Evolutionary conservation across 2,888 invertebrate species (phyloP).

Genomic region (Tenthredo scrophulariae): DNA sequence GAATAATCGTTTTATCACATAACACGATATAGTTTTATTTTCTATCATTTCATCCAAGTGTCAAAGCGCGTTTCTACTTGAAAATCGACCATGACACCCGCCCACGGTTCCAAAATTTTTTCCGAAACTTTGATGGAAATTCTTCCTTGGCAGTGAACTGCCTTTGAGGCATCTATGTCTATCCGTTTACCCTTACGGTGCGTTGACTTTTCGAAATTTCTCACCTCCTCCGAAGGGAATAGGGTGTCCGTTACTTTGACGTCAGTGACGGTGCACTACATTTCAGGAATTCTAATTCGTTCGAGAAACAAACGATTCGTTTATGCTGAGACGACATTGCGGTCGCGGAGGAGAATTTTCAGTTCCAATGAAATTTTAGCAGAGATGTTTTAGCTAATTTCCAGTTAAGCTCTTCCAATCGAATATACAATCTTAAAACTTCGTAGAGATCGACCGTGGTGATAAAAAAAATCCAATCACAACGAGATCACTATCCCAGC

Average conservation of each 20-base stretch:
- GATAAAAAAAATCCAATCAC: slow-evolving; percentile 29
- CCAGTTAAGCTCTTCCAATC: neutral
- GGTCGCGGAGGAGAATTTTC: neutral
- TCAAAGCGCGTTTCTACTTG: neutral
- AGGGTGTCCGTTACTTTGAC: neutral
- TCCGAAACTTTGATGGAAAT: neutral
- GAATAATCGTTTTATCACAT: neutral
- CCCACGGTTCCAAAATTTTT: neutral
- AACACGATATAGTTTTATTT: neutral
- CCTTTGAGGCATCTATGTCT: neutral
- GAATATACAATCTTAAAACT: slow-evolving; percentile 8
- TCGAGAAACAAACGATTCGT: neutral
- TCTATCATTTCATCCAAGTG: neutral
- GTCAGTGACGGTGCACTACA: neutral
- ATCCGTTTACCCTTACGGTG: neutral
- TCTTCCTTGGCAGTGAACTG: neutral
- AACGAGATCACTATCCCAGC: slow-evolving; percentile 9
- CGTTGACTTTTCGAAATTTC: neutral
- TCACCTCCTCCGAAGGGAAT: neutral
- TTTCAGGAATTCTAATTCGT: neutral
- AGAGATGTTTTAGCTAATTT: neutral
- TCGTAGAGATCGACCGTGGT: neutral
- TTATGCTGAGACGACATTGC: neutral
- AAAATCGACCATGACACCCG: neutral
- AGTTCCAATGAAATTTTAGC: neutral